phyloP scores from a whole-genome alignment of 2,113 vertebrate species.

The Gambusia holbrooki region DNA sequence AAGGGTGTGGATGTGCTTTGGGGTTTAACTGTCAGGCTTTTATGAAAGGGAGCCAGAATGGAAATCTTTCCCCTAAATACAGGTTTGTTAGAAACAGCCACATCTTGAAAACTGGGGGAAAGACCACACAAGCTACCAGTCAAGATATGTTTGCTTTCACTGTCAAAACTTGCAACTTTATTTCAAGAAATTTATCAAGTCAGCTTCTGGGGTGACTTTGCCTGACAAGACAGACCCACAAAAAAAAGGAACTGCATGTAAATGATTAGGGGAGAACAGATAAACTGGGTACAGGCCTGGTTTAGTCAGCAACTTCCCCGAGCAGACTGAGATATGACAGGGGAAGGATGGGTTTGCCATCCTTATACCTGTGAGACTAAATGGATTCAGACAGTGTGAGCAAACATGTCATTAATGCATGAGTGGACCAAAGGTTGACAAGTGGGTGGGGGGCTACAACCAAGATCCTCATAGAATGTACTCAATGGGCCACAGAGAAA shows the following conservation, averaged over 20 bases:
- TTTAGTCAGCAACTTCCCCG: neutral
- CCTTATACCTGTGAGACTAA: neutral
- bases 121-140: neutral
- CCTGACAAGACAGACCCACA: conserved; percentile 4
- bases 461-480: conserved; percentile 15
- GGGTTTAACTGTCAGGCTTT: conserved; percentile 54
- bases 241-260: conserved; percentile 8
- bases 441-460: neutral
- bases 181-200: conserved; percentile 14
- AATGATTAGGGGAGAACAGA: conserved; percentile 35
- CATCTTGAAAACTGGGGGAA: neutral
- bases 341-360: neutral
- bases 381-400: conserved; percentile 3
- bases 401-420: conserved; percentile 20
- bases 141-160: neutral
- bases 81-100: neutral
- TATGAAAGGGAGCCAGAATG: neutral
- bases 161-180: neutral
- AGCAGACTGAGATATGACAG: neutral
- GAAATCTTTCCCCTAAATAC: conserved; percentile 17
- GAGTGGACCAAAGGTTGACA: neutral
- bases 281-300: conserved; percentile 17
- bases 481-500: conserved; percentile 24
- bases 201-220: neutral
- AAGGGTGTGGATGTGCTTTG: conserved; percentile 33